These are phyloP conservation scores for Temnothorax ravouxi DNA, from an alignment of 2,888 invertebrate genomes.

Conservation along the genomic window DNA sequence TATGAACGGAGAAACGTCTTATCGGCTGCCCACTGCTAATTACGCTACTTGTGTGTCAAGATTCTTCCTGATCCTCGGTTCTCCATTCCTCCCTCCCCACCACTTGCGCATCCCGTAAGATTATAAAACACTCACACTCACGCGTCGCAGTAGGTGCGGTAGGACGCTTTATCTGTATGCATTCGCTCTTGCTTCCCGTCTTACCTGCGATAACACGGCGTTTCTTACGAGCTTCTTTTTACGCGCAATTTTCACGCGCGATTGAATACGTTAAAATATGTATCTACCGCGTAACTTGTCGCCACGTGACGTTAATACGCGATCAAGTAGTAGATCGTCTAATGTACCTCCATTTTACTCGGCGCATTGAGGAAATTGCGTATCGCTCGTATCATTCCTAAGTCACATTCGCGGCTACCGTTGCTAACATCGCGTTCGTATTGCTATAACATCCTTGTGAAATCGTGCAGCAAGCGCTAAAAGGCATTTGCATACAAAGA, in stretches of 20 bases:
- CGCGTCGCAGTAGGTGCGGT: not conserved
- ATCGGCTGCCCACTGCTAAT: slow-evolving; percentile 60
- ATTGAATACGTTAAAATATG: slow-evolving; percentile 22
- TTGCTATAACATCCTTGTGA: not conserved
- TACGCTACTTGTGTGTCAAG: slow-evolving; percentile 68
- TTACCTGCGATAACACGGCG: slow-evolving; percentile 39
- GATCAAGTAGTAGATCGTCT: slow-evolving; percentile 14
- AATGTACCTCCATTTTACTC: slow-evolving; percentile 28
- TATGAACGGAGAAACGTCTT: slow-evolving; percentile 8
- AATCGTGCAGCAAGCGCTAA: not conserved
- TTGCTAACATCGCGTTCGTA: not conserved
- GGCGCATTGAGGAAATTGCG: slow-evolving; percentile 4
- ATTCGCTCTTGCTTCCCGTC: slow-evolving; percentile 58
- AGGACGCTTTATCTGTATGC: slow-evolving; percentile 66
- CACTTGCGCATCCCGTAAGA: not conserved
- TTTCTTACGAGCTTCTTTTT: slow-evolving; percentile 38
- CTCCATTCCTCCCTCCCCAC: not conserved
- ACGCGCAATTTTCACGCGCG: slow-evolving; percentile 22
- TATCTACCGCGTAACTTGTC: slow-evolving; percentile 22
- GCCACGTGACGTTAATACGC: slow-evolving; percentile 35
- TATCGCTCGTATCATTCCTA: not conserved
- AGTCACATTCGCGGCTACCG: not conserved
- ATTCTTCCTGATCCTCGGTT: slow-evolving; percentile 38
- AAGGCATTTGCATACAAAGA: not conserved
- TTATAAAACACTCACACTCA: slow-evolving; percentile 9